These are phyloP conservation scores for Crioceris asparagi DNA, from an alignment of 2,888 invertebrate species.

Conservation along the genomic window DNA sequence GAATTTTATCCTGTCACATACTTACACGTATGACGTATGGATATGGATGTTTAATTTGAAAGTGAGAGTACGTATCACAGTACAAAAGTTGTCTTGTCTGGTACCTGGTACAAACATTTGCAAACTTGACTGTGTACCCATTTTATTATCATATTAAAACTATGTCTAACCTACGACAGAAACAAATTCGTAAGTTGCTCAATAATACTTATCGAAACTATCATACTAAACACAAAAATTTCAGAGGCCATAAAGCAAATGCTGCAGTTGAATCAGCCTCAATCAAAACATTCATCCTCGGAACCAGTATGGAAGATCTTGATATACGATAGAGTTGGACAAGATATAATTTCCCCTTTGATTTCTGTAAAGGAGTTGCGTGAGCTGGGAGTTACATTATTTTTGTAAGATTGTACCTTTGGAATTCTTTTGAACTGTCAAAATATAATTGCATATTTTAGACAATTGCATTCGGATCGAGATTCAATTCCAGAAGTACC, in stretches of 20 bases:
- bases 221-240: conserved; percentile 16
- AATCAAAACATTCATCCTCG: conserved; percentile 61
- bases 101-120: no score
- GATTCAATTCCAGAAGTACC: conserved; percentile 97
- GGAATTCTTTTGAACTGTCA: conserved; percentile 3
- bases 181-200: not conserved
- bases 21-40: no score
- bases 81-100: no score
- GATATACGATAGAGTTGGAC: conserved; percentile 91
- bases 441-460: conserved; percentile 41
- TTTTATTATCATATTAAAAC: no score
- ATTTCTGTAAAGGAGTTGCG: conserved; percentile 91
- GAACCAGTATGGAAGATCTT: conserved; percentile 96
- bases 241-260: conserved; percentile 88
- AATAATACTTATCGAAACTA: not conserved
- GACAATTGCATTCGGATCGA: conserved; percentile 77
- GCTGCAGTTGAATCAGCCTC: conserved; percentile 82
- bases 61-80: no score
- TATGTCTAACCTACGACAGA: not conserved
- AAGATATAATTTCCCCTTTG: conserved; percentile 96
- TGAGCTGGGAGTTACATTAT: conserved; percentile 93
- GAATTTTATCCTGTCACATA: no score
- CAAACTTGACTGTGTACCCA: no score
- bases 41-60: no score
- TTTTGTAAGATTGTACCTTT: conserved; percentile 82